Evolutionary conservation across 37 sponge, comb jelly and placozoan genomes (phyloP), one percentile per base, ranked within the genome.

Genomic region (Beroe forskalii): DNA sequence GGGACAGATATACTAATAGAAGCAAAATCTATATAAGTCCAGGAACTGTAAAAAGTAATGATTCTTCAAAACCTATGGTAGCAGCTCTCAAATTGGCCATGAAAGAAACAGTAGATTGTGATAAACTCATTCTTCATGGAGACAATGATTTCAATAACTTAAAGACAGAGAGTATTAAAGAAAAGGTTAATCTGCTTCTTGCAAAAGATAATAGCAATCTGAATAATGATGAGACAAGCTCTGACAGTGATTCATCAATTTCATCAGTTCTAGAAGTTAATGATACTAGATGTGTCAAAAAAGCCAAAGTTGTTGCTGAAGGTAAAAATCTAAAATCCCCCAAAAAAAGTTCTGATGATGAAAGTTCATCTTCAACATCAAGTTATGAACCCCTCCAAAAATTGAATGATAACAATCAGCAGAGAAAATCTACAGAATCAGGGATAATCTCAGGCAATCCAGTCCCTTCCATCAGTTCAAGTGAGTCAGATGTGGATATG

Each of bases 231-330:
- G 12, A 12, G 55, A 19, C 32, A 35, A 37, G 14, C 19, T 69
- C 72, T 36, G 72, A 69, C 32, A 32, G 72, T 69, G 72, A 69
- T 69, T 69, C 72, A 69, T 69, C 72, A 24, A 63, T 63, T 24
- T 28, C 66, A 63, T n/a, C n/a, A n/a, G n/a, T n/a, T n/a, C n/a
- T n/a, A n/a, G n/a, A n/a, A n/a, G n/a, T n/a, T 9, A 32, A 27
- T 3, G 38, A 2, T 2, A 69, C 12, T 8, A 69, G 38, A 35
- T 1, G 3, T 35, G 35, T 17, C 19, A 69, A 69, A 69, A 69
- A 35, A 36, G 33, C 20, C 14, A 69, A 69, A 69, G 38, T 36
- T 12, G 19, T 6, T 48, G n/a, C n/a, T n/a, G n/a, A n/a, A n/a
- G n/a, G n/a, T n/a, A n/a, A n/a, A n/a, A n/a, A n/a, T n/a, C n/a